phyloP scores from a whole-genome alignment of 2,797 vertebrate species.

The Alcedo atthis region DNA sequence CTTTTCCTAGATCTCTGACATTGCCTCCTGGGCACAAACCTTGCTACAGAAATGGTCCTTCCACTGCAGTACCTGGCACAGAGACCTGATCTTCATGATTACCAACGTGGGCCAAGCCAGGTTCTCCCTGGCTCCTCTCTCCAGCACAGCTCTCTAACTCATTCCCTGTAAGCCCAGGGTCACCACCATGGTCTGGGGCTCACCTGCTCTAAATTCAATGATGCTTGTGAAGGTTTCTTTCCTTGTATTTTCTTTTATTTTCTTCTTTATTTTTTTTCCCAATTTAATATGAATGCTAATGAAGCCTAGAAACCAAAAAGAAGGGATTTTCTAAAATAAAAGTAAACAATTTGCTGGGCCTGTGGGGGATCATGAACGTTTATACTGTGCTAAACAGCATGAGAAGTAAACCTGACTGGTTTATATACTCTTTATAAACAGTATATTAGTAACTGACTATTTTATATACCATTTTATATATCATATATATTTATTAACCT shows the following conservation, averaged over 20 bases:
- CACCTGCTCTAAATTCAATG: not conserved
- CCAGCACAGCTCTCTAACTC: not conserved
- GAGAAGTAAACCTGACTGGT: not conserved
- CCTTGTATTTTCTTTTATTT: not conserved
- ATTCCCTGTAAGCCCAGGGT: not conserved
- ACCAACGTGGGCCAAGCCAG: not conserved
- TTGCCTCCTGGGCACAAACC: not conserved
- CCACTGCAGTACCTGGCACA: not conserved
- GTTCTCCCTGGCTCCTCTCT: not conserved
- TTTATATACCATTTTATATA: too few species aligned
- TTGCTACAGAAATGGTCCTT: not conserved
- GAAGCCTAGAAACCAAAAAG: not conserved
- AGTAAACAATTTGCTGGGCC: not conserved
- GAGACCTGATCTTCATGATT: not conserved
- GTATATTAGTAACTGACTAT: too few species aligned
- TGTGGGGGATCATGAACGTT: not conserved
- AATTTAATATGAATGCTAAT: not conserved
- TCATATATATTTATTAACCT: not conserved
- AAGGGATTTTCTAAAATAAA: not conserved
- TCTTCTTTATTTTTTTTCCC: not conserved
- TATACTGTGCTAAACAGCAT: not conserved
- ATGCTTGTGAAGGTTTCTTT: not conserved
- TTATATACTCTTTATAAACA: not conserved
- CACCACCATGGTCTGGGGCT: not conserved
- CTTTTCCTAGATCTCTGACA: not conserved